phyloP scores from a whole-genome alignment of 92 coral and sea anemone genomes.

The Hydrozoanthus gracilis region DNA sequence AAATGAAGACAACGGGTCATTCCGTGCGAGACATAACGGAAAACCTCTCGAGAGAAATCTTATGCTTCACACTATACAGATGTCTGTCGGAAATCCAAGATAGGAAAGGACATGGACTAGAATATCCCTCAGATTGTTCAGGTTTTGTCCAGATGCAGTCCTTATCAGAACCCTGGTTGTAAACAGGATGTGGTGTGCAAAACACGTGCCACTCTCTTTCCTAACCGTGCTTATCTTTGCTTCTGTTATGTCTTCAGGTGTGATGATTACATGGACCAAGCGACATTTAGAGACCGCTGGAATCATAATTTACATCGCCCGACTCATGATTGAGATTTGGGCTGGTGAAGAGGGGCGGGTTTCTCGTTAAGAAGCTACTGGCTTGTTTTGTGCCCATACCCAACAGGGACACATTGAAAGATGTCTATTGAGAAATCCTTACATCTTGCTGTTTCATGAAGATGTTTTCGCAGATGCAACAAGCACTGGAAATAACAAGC shows the following conservation, averaged over 20 bases:
- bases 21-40: neutral
- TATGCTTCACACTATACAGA: constrained; percentile 11
- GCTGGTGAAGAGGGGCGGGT: neutral
- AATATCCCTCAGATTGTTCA: constrained; percentile 19
- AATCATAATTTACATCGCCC: constrained; percentile 39
- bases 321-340: neutral
- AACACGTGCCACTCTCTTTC: constrained; percentile 20
- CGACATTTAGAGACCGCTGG: constrained; percentile 12
- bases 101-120: neutral
- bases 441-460: neutral
- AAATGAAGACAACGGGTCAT: neutral
- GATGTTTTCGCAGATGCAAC: constrained; percentile 13
- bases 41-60: neutral
- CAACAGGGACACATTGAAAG: constrained; percentile 19
- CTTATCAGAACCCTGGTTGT: constrained; percentile 27
- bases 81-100: constrained; percentile 8
- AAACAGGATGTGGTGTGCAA: constrained; percentile 44
- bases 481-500: constrained; percentile 30
- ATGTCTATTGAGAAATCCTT: constrained; percentile 4
- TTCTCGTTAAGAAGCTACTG: neutral
- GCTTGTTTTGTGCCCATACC: constrained; percentile 1
- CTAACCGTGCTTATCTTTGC: constrained; percentile 24
- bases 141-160: constrained; percentile 46
- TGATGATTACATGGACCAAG: constrained; percentile 16
- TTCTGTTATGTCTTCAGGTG: constrained; percentile 50